These are phyloP conservation scores for Pycnomerus fuliginosus DNA, from an alignment of 2,888 invertebrate genomes.

Conservation along the genomic window DNA sequence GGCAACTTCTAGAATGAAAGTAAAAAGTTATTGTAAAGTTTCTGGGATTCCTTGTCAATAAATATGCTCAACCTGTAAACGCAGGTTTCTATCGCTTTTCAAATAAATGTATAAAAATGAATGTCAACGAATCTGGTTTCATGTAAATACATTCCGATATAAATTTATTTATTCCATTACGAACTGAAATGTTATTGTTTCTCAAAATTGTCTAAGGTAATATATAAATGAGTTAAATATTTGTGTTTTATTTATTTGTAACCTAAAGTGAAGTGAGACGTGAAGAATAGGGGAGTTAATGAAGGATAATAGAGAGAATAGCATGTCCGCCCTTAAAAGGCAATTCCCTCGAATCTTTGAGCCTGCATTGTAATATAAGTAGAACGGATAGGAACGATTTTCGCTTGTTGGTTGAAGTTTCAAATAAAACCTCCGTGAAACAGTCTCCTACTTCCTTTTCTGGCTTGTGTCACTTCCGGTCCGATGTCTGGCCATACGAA, in stretches of 20 bases:
- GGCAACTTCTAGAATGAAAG: too few species aligned
- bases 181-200: conserved; percentile 30
- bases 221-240: conserved; percentile 30
- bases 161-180: conserved; percentile 9
- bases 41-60: neutral
- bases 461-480: conserved; percentile 43
- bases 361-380: conserved; percentile 40
- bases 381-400: conserved; percentile 44
- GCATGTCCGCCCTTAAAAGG: conserved; percentile 36
- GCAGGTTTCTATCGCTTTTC: conserved; percentile 1
- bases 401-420: conserved; percentile 43
- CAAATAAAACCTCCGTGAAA: too few species aligned
- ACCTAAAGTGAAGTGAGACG: neutral
- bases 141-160: conserved; percentile 16
- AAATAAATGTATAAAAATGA: conserved; percentile 6
- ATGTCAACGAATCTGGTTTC: conserved; percentile 10
- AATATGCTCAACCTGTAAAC: conserved; percentile 7
- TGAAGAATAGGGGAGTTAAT: conserved; percentile 18
- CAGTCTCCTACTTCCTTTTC: conserved; percentile 43
- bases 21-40: neutral
- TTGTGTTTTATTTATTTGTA: neutral
- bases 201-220: conserved; percentile 30
- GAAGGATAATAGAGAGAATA: conserved; percentile 26
- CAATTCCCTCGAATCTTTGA: conserved; percentile 36
- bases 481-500: conserved; percentile 29